Conservation (phyloP, 2,888 invertebrate species). For the Trichogramma dendrolimi region DNA sequence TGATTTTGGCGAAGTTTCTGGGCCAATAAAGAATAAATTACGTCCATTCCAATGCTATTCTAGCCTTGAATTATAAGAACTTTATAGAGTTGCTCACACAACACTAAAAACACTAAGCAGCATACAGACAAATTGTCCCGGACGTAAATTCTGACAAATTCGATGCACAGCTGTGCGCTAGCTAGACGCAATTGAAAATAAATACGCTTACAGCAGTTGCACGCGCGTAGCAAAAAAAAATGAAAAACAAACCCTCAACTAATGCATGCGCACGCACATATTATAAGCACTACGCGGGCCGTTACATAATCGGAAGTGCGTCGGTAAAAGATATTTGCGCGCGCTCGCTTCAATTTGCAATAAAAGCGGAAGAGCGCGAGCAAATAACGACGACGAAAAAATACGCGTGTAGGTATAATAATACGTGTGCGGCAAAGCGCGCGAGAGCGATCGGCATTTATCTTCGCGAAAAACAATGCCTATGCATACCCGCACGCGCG, state of each 20-base stretch:
- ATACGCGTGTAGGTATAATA: not conserved
- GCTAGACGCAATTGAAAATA: constrained; percentile 16
- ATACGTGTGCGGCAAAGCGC: constrained; percentile 17
- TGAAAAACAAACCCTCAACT: not conserved
- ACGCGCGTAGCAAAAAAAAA: not conserved
- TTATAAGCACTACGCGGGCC: too few species aligned
- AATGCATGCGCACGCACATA: too few species aligned
- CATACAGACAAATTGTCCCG: too few species aligned
- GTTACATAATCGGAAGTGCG: not conserved
- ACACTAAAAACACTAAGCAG: too few species aligned
- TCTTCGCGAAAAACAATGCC: constrained; percentile 28
- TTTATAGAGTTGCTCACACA: too few species aligned
- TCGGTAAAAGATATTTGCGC: not conserved
- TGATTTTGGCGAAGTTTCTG: too few species aligned
- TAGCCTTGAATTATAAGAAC: too few species aligned
- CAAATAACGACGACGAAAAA: not conserved
- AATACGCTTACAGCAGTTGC: constrained; percentile 3
- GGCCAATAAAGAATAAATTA: too few species aligned
- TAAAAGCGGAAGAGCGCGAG: not conserved
- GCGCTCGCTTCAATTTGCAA: not conserved
- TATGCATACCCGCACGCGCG: not conserved
- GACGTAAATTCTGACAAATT: not conserved
- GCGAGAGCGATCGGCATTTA: constrained; percentile 26
- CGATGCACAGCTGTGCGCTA: not conserved
- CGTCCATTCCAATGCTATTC: too few species aligned